A percentile compares a stretch with the other conserved stretches of the same genome.
Evolutionary conservation across 1,140 invertebrate species (phyloP).

Genomic region (Megathymus violae): DNA sequence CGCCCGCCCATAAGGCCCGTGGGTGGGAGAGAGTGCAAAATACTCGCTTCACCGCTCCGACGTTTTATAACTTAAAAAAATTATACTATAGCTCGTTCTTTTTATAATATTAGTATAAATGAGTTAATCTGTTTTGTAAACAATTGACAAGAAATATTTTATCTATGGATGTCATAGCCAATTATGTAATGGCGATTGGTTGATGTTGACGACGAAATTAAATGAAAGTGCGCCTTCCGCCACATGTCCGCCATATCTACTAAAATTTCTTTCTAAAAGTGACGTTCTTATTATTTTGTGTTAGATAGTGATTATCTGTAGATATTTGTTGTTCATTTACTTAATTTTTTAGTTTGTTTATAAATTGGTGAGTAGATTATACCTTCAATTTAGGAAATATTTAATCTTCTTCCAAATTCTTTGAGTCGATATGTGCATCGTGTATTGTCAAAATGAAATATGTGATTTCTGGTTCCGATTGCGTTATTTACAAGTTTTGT

Average conservation of each 20-base stretch:
- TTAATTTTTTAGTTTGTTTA: constrained; percentile 73
- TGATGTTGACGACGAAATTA: constrained; percentile 57
- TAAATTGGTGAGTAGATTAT: constrained; percentile 67
- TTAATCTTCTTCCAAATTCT: constrained; percentile 58
- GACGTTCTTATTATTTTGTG: constrained; percentile 77
- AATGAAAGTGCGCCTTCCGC: constrained; percentile 73
- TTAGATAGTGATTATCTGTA: constrained; percentile 72
- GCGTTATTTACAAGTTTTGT: constrained; percentile 24
- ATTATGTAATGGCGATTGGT: constrained; percentile 17
- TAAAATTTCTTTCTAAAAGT: constrained; percentile 77
- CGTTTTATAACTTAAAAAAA: too few species aligned
- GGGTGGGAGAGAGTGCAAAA: too few species aligned
- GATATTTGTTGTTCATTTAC: constrained; percentile 75
- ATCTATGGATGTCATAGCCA: constrained; percentile 15
- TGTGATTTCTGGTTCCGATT: constrained; percentile 47
- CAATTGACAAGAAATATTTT: too few species aligned
- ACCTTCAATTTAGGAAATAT: constrained; percentile 41
- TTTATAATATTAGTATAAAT: too few species aligned
- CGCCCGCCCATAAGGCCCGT: too few species aligned
- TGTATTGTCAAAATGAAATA: constrained; percentile 72
- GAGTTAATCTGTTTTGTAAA: too few species aligned
- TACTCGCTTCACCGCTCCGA: too few species aligned
- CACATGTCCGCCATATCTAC: constrained; percentile 81
- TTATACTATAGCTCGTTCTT: too few species aligned
- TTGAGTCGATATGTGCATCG: constrained; percentile 62